Conservation (phyloP, 1,140 invertebrate species). For the Camponotus pennsylvanicus region DNA sequence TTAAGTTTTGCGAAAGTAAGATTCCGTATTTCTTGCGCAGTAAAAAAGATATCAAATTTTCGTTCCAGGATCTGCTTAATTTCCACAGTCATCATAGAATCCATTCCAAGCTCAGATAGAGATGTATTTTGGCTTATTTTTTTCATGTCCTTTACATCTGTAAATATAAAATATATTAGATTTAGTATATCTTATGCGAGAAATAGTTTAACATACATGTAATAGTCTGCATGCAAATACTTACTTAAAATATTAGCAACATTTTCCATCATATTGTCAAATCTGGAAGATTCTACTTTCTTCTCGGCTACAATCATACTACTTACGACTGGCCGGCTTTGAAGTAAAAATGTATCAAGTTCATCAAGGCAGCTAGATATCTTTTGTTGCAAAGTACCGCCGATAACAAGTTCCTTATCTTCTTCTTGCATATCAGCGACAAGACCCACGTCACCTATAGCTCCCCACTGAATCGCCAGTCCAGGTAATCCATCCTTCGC, state of each 20-base stretch:
- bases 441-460: slow-evolving; percentile 87
- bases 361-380: slow-evolving; percentile 88
- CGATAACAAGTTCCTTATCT: slow-evolving; percentile 87
- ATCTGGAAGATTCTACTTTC: slow-evolving; percentile 72
- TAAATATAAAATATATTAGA: not conserved
- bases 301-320: slow-evolving; percentile 88
- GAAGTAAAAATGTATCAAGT: slow-evolving; percentile 87
- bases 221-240: too few relatives aligned
- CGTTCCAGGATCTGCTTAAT: slow-evolving; percentile 92
- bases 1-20: slow-evolving; percentile 87
- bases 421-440: slow-evolving; percentile 90
- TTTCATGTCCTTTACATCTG: slow-evolving; percentile 83
- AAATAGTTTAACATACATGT: too few relatives aligned
- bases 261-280: slow-evolving; percentile 82
- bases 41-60: slow-evolving; percentile 90
- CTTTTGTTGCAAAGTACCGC: slow-evolving; percentile 90
- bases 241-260: slow-evolving; percentile 85
- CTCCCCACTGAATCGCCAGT: slow-evolving; percentile 88
- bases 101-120: slow-evolving; percentile 92
- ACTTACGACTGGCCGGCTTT: slow-evolving; percentile 87
- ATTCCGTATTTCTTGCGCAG: slow-evolving; percentile 90
- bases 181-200: too few relatives aligned
- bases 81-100: slow-evolving; percentile 94
- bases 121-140: slow-evolving; percentile 88
- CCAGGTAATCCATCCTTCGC: slow-evolving; percentile 85